Base-by-base conservation (phyloP, 2,113 vertebrate genomes). In the Catagonus wagneri region DNA sequence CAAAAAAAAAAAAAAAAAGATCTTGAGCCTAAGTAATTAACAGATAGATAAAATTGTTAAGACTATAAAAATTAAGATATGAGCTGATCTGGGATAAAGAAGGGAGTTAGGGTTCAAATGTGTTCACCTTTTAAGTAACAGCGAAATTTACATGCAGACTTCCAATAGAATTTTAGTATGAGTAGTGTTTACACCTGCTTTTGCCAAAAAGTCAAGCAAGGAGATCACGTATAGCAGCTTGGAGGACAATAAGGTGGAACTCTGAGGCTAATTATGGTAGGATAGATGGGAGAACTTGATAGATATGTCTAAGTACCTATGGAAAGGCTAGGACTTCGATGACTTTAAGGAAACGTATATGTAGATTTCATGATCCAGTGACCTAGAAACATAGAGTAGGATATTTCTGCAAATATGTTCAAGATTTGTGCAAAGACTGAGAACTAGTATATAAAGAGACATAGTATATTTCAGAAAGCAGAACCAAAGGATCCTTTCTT, bases 401-500 rank as follows among this genome's bases (percentile, higher is more conserved):
- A 60, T 72, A 83, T 90, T 52, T 90, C 19, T 85, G 36, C 29
- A 27, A 86, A 83, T 29, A 29, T 29, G 13, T 12, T 29, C 11
- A 65, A 44, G 60, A 86, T 90, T 60, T 90, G 25, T 81, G n/a
- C 29, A 27, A 86, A 83, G 15, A 39, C 17, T 13, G 10, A 61
- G 8, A 15, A 9, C 0, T 25, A 29, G 13, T 3, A 2, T 25
- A 7, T 6, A 0, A 16, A 27, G 11, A 11, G 27, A 50, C 6
- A 0, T 13, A 39, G 60, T 52, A 1, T 15, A 54, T 44, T 83
- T 61, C 56, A 63, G 80, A 36, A 68, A 69, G 50, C 10, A 1
- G 66, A 76, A 16, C 0, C 15, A 69, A 69, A 50, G 11, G 2
- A 22, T 72, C 22, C 6, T 44, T 44, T 44, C 44, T 71, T 9